Evolutionary conservation across 1,140 invertebrate genomes (phyloP).

Genomic region (Papilio dardanus): DNA sequence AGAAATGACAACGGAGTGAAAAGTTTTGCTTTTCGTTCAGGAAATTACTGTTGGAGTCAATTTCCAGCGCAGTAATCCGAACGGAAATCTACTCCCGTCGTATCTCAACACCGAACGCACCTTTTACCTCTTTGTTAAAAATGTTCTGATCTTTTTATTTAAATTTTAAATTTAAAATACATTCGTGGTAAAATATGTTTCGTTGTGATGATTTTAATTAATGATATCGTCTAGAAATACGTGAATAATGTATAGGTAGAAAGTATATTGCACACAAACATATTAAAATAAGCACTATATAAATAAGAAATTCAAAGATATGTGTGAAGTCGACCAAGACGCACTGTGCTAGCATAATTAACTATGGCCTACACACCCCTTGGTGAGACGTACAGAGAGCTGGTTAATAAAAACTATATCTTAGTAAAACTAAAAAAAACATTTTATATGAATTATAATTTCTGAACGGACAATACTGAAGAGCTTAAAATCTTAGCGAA

Average conservation of each 20-base stretch:
- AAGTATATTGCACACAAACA: background rate
- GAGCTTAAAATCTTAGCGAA: no score
- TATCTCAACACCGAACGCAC: constrained; percentile 34
- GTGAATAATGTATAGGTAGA: background rate
- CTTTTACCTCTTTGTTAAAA: constrained; percentile 26
- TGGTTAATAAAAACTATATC: no score
- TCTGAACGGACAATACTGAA: no score
- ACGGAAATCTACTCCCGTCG: constrained; percentile 31
- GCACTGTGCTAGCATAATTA: no score
- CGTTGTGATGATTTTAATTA: background rate
- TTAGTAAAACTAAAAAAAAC: no score
- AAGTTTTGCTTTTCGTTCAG: constrained; percentile 20
- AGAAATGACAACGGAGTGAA: background rate
- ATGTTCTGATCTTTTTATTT: background rate
- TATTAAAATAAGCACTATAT: background rate
- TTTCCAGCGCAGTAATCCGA: constrained; percentile 33
- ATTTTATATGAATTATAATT: no score
- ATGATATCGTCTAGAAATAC: background rate
- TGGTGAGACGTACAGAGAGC: no score
- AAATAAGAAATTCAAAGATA: no score
- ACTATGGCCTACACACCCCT: no score
- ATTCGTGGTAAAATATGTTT: background rate
- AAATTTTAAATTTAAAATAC: background rate
- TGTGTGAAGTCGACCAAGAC: no score
- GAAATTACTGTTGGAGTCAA: constrained; percentile 34